Percentiles rank a stretch among this genome's conserved stretches.
These are phyloP conservation scores for Rutpela maculata DNA, from an alignment of 2,888 invertebrate genomes.

Conservation along the genomic window DNA sequence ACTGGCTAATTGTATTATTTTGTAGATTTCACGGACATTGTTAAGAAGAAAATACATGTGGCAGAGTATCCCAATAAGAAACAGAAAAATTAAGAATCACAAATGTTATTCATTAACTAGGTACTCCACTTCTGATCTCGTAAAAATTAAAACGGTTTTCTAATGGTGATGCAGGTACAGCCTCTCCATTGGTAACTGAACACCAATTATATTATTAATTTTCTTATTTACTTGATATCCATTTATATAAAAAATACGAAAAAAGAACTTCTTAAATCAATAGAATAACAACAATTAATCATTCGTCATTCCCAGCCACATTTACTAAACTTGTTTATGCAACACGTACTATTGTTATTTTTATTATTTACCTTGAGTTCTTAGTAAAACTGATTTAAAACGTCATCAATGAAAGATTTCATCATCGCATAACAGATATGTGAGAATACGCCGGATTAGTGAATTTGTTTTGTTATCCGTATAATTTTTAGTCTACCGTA, in stretches of 20 bases:
- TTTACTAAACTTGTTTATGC: not conserved
- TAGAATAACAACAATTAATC: not conserved
- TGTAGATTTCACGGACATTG: too few species aligned
- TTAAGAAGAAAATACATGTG: too few species aligned
- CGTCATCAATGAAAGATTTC: not conserved
- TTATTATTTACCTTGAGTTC: conserved; percentile 26
- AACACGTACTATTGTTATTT: conserved; percentile 4
- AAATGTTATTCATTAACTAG: too few species aligned
- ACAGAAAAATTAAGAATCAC: too few species aligned
- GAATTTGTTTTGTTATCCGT: not conserved
- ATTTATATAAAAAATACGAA: not conserved
- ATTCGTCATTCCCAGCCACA: not conserved
- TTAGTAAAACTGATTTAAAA: conserved; percentile 20
- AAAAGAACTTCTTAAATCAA: not conserved
- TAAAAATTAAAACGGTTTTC: too few species aligned
- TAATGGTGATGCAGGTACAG: too few species aligned
- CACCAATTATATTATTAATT: too few species aligned
- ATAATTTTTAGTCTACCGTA: not conserved
- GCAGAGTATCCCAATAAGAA: too few species aligned
- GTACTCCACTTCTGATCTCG: too few species aligned
- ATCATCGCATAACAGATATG: not conserved
- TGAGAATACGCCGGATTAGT: not conserved
- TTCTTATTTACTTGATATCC: too few species aligned
- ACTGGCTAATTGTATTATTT: too few species aligned
- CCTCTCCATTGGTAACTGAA: too few species aligned